Evolutionary conservation across 2,888 invertebrate genomes (phyloP), one percentile per base, ranked within the genome.

Genomic region (Crioceris asparagi): DNA sequence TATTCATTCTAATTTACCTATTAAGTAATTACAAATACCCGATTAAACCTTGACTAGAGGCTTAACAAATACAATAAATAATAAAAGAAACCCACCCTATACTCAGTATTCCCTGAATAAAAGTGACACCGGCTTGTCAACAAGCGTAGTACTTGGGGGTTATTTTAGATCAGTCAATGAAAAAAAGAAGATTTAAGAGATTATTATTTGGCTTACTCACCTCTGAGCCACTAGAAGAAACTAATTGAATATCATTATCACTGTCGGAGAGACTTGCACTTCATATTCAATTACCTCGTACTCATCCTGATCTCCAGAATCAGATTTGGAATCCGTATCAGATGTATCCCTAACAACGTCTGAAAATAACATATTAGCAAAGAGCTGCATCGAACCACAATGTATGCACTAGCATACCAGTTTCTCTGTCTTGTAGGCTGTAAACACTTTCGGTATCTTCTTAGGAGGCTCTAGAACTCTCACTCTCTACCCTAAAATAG

Each of bases 401-500:
- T n/a, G n/a, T n/a, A n/a, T n/a, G n/a, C n/a, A n/a, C n/a, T n/a
- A n/a, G 43, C 61, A 60, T 69, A 79, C 79, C 79, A 53, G 79
- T 80, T 60, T 78, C 77, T 50, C 69, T 70, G 23, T 66, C 77
- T 53, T 79, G 79, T 12, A 77, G 60, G 52, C 77, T 79, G 51
- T 69, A 67, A 5, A 76, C 63, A 17, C 75, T 77, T 51, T 79
- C 79, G 7, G 66, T 64, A 34, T 68, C 68, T 36, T 59, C 58
- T 34, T 47, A 49, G 1, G 54, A 49, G 3, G 43, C 48, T 32
- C 47, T 42, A 0, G 67, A 64, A 31, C 66, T 67, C 50, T 69
- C 69, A 37, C 66, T 66, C 41, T 64, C 67, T 37, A 69, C 50
- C 2, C 57, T 54, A 39, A 53, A 56, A 52, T 64, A 54, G 39